Conservation (phyloP, 2,797 vertebrate genomes). For the Discoglossus pictus region DNA sequence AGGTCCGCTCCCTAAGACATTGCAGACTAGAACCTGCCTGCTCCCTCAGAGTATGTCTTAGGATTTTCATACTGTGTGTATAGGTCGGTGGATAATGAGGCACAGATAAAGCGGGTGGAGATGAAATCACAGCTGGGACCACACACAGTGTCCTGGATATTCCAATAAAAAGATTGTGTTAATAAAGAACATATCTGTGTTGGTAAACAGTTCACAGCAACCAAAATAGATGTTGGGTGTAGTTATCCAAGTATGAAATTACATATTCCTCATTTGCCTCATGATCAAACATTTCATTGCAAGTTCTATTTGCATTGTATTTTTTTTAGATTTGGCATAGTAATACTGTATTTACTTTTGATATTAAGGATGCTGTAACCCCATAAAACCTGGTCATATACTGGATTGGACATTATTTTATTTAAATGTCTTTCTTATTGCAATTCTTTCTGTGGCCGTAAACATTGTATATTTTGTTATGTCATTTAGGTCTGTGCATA, state of each 20-base stretch:
- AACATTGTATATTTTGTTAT: too few species aligned
- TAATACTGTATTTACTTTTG: too few species aligned
- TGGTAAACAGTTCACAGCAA: background rate
- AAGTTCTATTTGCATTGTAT: too few species aligned
- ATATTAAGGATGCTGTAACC: background rate
- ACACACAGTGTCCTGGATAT: constrained; percentile 78
- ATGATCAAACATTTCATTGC: too few species aligned
- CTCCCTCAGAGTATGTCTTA: constrained; percentile 71
- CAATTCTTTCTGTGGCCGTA: too few species aligned
- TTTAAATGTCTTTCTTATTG: too few species aligned
- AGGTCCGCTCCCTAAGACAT: constrained; percentile 71
- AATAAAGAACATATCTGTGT: accelerated
- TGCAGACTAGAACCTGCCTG: constrained; percentile 66
- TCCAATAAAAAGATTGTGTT: background rate
- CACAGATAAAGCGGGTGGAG: constrained; percentile 78
- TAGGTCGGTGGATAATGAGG: constrained; percentile 80
- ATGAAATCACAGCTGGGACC: constrained; percentile 83
- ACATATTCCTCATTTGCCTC: too few species aligned
- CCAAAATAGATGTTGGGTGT: too few species aligned
- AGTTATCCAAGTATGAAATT: too few species aligned
- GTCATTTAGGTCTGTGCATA: too few species aligned
- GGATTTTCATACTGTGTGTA: constrained; percentile 74
- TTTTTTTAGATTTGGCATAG: too few species aligned
- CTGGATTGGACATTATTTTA: too few species aligned
- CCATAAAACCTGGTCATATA: background rate